A percentile compares a stretch with the other conserved stretches of the same genome.
Evolutionary conservation across 2,888 invertebrate genomes (phyloP).

Genomic region (Mechanitis messenoides): DNA sequence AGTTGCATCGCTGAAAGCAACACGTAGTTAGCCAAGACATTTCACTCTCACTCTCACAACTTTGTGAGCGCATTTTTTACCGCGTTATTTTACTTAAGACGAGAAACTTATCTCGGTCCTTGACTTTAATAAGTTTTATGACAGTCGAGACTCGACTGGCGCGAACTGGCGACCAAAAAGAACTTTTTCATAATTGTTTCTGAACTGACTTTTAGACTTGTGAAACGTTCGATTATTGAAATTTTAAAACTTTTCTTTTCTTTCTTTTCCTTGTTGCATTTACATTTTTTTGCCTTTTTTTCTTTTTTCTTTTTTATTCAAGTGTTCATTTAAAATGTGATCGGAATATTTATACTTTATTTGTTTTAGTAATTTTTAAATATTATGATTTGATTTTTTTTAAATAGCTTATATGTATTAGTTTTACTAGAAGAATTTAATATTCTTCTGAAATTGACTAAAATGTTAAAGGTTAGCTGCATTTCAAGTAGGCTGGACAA

Average conservation of each 20-base stretch:
- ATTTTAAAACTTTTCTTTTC: slow-evolving; percentile 43
- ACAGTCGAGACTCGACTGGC: slow-evolving; percentile 70
- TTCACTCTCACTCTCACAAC: slow-evolving; percentile 68
- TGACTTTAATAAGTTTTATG: slow-evolving; percentile 77
- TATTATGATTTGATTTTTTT: slow-evolving; percentile 1
- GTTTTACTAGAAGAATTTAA: not conserved
- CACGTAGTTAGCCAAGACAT: slow-evolving; percentile 55
- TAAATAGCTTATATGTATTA: not conserved
- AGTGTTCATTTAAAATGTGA: no score
- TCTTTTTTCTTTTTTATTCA: not conserved
- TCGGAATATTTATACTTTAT: no score
- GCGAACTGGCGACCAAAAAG: slow-evolving; percentile 66
- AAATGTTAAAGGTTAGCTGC: slow-evolving; percentile 47
- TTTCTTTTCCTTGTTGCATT: slow-evolving; percentile 50
- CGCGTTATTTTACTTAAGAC: slow-evolving; percentile 75
- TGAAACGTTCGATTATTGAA: slow-evolving; percentile 67
- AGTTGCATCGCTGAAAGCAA: slow-evolving; percentile 56
- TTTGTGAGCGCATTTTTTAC: slow-evolving; percentile 68
- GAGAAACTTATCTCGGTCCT: slow-evolving; percentile 75
- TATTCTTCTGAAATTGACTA: not conserved
- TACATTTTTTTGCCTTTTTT: slow-evolving; percentile 28
- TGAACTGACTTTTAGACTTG: slow-evolving; percentile 56
- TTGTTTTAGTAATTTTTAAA: slow-evolving; percentile 6
- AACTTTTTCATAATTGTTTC: slow-evolving; percentile 76
- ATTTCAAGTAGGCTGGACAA: slow-evolving; percentile 54